Evolutionary conservation across 1,140 invertebrate genomes (phyloP).

Genomic region (Drosophila bocqueti): DNA sequence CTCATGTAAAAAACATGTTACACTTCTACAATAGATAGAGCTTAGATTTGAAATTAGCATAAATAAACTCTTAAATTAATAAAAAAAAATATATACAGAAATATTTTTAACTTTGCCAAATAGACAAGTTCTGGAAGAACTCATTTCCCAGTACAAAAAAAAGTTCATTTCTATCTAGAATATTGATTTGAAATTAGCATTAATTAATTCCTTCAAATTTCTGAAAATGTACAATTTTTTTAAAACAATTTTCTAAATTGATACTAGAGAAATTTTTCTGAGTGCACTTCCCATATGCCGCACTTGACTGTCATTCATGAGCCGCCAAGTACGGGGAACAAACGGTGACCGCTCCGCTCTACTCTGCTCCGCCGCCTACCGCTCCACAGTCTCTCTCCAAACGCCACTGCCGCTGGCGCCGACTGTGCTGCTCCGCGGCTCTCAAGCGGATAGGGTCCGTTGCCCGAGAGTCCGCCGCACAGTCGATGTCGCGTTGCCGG

Average conservation of each 20-base stretch:
- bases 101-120: neutral
- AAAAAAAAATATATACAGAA: too few species aligned
- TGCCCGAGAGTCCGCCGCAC: slow-evolving; percentile 45
- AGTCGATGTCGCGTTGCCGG: slow-evolving; percentile 70
- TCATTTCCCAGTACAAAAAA: neutral
- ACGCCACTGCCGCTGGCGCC: slow-evolving; percentile 1
- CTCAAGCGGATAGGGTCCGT: slow-evolving; percentile 26
- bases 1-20: too few species aligned
- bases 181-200: too few species aligned
- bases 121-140: neutral
- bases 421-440: slow-evolving; percentile 21
- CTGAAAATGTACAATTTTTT: neutral
- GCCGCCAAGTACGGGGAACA: slow-evolving; percentile 18
- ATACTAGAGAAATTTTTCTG: neutral
- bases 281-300: slow-evolving; percentile 20
- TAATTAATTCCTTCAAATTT: too few species aligned
- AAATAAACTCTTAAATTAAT: too few species aligned
- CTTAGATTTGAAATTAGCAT: too few species aligned
- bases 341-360: slow-evolving; percentile 20
- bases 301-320: slow-evolving; percentile 60
- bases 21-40: too few species aligned
- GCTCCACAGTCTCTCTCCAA: slow-evolving; percentile 2
- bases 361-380: neutral
- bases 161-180: too few species aligned
- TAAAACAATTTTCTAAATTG: neutral